Conservation (phyloP, 2,888 invertebrate species). For the Philereme vetulata region DNA sequence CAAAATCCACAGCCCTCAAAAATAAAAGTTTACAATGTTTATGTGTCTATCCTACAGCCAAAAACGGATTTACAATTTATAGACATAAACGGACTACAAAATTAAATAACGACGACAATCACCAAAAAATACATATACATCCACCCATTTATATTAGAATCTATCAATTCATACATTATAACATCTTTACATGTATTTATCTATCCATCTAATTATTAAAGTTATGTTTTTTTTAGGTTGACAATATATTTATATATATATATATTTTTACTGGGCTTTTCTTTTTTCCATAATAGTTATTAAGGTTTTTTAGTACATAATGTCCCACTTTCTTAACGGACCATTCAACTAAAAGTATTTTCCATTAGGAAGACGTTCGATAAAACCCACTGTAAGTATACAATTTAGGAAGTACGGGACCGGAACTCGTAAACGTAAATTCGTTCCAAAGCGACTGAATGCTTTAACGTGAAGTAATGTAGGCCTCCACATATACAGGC, state of each 20-base stretch:
- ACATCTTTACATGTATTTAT: too few relatives aligned
- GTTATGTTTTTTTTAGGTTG: too few relatives aligned
- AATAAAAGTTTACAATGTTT: too few relatives aligned
- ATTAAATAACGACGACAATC: too few relatives aligned
- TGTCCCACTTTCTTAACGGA: slow-evolving; percentile 33
- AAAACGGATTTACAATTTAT: too few relatives aligned
- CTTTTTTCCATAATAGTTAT: not conserved
- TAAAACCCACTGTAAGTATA: slow-evolving; percentile 49
- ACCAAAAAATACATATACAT: too few relatives aligned
- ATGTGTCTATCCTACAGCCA: too few relatives aligned
- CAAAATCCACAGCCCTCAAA: too few relatives aligned
- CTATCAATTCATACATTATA: too few relatives aligned
- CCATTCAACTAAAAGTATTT: slow-evolving; percentile 41
- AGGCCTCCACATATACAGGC: slow-evolving; percentile 58
- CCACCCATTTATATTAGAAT: too few relatives aligned
- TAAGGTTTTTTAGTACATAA: slow-evolving; percentile 27
- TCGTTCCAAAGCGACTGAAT: slow-evolving; percentile 57
- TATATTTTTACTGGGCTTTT: not conserved
- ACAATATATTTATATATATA: not conserved
- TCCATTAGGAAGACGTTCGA: slow-evolving; percentile 51
- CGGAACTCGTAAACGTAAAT: slow-evolving; percentile 62
- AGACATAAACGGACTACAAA: too few relatives aligned
- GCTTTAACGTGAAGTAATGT: slow-evolving; percentile 52
- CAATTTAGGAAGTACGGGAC: slow-evolving; percentile 55
- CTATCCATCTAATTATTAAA: too few relatives aligned